Conservation (phyloP, 2,113 vertebrate genomes). For the Vicugna pacos region DNA sequence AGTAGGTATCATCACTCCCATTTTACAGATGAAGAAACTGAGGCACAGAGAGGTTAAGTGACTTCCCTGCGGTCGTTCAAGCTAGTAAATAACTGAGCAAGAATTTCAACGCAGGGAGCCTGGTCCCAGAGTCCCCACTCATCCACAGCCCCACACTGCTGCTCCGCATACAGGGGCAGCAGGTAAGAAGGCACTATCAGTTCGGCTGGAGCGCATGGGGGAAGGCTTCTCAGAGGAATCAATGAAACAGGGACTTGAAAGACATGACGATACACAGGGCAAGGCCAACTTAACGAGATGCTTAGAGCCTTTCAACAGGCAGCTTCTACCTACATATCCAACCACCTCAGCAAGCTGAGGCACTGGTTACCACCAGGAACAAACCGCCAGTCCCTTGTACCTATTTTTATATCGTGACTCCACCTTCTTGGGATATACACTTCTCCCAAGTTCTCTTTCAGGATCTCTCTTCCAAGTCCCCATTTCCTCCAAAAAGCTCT, state of each 20-base stretch:
- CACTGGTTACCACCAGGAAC: neutral
- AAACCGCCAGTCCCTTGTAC: neutral
- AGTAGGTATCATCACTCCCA: neutral
- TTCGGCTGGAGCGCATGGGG: neutral
- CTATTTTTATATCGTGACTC: neutral
- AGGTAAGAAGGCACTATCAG: neutral
- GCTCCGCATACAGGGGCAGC: neutral
- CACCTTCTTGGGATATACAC: neutral
- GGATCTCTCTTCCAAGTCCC: neutral
- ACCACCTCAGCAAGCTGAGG: neutral
- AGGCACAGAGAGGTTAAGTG: neutral
- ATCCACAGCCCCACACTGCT: neutral
- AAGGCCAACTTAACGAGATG: neutral
- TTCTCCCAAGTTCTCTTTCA: neutral
- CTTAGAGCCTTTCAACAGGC: neutral
- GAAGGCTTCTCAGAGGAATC: neutral
- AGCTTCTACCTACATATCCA: neutral
- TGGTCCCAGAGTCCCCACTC: neutral
- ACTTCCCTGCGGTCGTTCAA: neutral
- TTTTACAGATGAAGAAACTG: conserved; percentile 4
- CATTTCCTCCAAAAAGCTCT: neutral
- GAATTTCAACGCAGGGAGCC: neutral
- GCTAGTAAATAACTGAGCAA: neutral
- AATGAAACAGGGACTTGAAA: neutral
- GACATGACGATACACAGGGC: neutral